Evolutionary conservation across 2,888 invertebrate species (phyloP).

Genomic region (Cetonia aurata): DNA sequence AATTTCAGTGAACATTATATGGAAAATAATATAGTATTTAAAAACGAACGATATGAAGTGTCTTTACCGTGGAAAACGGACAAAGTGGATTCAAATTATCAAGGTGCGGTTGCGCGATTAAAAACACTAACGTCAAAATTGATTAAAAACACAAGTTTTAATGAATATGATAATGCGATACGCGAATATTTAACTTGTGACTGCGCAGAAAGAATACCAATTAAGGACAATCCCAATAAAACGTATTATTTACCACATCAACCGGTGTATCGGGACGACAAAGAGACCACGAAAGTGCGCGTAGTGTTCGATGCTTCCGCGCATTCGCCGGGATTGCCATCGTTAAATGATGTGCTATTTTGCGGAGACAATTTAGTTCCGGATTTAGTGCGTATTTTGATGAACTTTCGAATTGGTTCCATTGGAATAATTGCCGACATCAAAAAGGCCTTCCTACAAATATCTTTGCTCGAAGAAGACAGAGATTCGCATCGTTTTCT

Average conservation of each 20-base stretch:
- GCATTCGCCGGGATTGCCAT: background rate
- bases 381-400: background rate
- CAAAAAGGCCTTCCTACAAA: no score
- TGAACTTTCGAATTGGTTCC: background rate
- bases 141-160: no score
- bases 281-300: no score
- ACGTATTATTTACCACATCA: conserved; percentile 4
- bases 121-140: no score
- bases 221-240: background rate
- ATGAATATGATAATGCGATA: no score
- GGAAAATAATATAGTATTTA: background rate
- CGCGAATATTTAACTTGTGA: background rate
- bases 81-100: background rate
- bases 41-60: background rate
- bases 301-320: background rate
- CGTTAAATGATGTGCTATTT: conserved; percentile 3
- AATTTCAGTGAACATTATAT: no score
- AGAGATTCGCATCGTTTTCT: no score
- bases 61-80: background rate
- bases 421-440: background rate
- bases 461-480: no score
- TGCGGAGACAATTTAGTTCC: conserved; percentile 1
- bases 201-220: background rate
- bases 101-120: background rate
- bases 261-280: background rate